These are phyloP conservation scores for Coturnix japonica DNA, from an alignment of 2,113 vertebrate genomes.

Conservation along the genomic window DNA sequence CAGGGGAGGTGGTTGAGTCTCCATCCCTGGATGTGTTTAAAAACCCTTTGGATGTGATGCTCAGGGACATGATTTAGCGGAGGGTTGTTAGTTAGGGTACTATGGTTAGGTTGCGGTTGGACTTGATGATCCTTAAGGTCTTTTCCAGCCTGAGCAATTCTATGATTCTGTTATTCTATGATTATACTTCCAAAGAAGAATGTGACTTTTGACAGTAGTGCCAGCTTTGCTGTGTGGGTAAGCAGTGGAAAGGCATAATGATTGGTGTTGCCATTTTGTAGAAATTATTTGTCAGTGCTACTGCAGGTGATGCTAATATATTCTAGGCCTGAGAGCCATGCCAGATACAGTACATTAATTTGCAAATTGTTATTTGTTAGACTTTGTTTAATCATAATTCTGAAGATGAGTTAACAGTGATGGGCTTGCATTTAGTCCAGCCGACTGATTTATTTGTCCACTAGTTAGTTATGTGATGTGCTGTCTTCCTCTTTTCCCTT, in stretches of 20 bases:
- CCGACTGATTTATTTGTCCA: conserved; percentile 13
- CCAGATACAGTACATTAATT: background rate
- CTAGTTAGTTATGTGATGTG: background rate
- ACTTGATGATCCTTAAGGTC: too few species aligned
- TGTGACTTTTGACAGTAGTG: background rate
- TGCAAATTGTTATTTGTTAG: background rate
- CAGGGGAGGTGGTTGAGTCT: too few species aligned
- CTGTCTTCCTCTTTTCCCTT: background rate
- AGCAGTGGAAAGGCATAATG: background rate
- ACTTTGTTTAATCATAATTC: background rate
- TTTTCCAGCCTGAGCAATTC: too few species aligned
- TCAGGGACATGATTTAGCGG: too few species aligned
- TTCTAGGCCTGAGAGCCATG: background rate
- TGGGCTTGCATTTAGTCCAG: background rate
- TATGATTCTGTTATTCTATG: too few species aligned
- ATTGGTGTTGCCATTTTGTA: background rate
- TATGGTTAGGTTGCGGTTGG: too few species aligned
- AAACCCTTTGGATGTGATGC: too few species aligned
- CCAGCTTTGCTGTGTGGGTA: background rate
- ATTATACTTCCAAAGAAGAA: background rate
- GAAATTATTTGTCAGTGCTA: background rate
- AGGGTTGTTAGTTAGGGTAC: too few species aligned
- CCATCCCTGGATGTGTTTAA: too few species aligned
- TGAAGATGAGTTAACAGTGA: background rate
- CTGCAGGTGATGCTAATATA: background rate